Percentiles rank a stretch among this genome's conserved stretches.
Conservation (phyloP, 2,113 vertebrate species). For the Hippocampus mohnikei region DNA sequence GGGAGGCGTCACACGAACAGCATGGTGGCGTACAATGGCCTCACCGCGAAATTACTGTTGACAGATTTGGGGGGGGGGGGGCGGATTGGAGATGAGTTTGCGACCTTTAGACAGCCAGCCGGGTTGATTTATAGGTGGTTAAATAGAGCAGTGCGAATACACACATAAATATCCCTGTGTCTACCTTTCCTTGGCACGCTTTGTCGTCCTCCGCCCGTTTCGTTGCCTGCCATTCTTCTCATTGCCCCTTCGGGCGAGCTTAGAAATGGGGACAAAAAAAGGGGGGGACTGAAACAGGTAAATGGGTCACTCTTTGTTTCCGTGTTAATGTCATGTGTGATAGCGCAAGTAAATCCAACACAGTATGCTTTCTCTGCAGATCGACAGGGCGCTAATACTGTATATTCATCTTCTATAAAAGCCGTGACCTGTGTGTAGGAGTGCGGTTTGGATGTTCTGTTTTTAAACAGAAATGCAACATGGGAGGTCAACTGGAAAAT, state of each 20-base stretch:
- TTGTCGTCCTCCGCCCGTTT: neutral
- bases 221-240: slow-evolving; percentile 7
- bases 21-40: neutral
- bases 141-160: neutral
- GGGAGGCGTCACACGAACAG: neutral
- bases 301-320: neutral
- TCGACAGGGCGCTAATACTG: neutral
- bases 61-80: neutral
- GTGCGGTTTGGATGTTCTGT: neutral
- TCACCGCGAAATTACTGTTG: neutral
- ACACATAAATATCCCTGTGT: neutral
- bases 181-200: neutral
- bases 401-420: neutral
- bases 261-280: neutral
- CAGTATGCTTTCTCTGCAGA: neutral
- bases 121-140: neutral
- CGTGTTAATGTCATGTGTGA: neutral
- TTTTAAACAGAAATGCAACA: neutral
- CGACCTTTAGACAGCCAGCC: neutral
- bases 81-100: neutral
- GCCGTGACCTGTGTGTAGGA: neutral
- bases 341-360: neutral
- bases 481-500: neutral
- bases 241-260: neutral
- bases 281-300: neutral